A percentile compares a stretch with the other conserved stretches of the same genome.
These are phyloP conservation scores for Sympetrum striolatum DNA, from an alignment of 2,888 invertebrate genomes.

Conservation along the genomic window DNA sequence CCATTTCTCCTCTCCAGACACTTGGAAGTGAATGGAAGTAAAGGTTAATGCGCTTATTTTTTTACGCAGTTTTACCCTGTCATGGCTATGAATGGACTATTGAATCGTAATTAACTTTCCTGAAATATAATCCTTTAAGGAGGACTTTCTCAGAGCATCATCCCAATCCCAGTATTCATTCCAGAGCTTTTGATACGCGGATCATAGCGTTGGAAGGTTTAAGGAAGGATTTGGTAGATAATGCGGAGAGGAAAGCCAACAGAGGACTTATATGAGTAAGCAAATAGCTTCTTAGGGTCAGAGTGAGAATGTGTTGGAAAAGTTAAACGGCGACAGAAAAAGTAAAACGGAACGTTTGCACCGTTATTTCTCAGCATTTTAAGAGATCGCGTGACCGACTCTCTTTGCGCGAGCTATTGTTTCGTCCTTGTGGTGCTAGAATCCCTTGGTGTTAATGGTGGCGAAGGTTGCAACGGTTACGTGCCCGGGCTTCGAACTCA, in stretches of 20 bases:
- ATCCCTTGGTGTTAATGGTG: neutral
- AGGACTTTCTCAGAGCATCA: neutral
- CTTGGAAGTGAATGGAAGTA: too few relatives aligned
- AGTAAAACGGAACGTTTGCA: neutral
- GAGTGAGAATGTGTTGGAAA: neutral
- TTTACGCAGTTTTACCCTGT: neutral
- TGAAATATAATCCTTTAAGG: neutral
- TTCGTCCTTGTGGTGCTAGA: constrained; percentile 1
- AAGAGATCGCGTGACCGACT: constrained; percentile 9
- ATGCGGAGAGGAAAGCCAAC: neutral
- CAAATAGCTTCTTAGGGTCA: neutral
- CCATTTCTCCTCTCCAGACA: too few relatives aligned
- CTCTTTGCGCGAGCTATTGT: neutral
- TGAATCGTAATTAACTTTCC: neutral
- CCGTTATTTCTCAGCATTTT: neutral
- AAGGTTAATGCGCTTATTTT: neutral
- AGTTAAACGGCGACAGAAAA: constrained; percentile 3
- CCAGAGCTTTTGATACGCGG: neutral
- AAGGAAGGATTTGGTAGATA: neutral
- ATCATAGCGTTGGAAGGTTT: neutral
- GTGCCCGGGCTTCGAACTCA: neutral
- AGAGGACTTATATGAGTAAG: neutral
- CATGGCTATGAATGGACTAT: neutral
- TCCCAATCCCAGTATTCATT: neutral
- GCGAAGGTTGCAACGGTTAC: neutral